Conservation (phyloP, 2,797 vertebrate species). For the Trichosurus vulpecula region DNA sequence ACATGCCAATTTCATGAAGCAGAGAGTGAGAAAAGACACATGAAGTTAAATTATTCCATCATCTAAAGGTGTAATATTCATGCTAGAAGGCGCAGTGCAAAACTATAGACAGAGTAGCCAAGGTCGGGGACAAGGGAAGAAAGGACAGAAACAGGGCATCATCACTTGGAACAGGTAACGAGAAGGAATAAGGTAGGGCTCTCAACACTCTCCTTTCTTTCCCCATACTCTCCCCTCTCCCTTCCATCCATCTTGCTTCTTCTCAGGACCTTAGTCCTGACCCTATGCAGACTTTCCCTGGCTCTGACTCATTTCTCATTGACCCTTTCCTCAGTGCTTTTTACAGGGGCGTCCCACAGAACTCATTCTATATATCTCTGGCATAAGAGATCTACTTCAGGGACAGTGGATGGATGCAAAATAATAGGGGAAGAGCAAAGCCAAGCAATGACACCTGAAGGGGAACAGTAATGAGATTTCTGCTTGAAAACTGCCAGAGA, state of each 20-base stretch:
- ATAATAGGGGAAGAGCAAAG: not conserved
- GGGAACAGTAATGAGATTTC: not conserved
- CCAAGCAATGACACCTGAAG: not conserved
- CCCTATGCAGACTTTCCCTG: not conserved
- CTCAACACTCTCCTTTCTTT: not conserved
- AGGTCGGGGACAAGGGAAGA: not conserved
- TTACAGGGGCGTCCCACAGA: not conserved
- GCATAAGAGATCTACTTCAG: not conserved
- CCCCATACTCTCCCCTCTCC: not conserved
- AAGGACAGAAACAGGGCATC: not conserved
- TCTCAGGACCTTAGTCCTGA: not conserved
- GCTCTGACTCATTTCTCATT: not conserved
- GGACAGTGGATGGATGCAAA: not conserved
- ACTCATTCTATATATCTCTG: not conserved
- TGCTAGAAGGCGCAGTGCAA: not conserved
- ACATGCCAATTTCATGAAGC: not conserved
- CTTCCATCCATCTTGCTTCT: not conserved
- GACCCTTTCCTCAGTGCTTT: not conserved
- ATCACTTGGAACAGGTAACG: not conserved
- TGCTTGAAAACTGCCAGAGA: not conserved
- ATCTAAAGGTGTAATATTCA: constrained; percentile 28
- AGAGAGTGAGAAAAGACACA: constrained; percentile 40
- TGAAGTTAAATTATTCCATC: constrained; percentile 35
- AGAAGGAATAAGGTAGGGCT: not conserved
- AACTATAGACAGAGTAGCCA: not conserved